Base-by-base conservation (phyloP, 2,113 vertebrate genomes). In the Saiga tatarica region DNA sequence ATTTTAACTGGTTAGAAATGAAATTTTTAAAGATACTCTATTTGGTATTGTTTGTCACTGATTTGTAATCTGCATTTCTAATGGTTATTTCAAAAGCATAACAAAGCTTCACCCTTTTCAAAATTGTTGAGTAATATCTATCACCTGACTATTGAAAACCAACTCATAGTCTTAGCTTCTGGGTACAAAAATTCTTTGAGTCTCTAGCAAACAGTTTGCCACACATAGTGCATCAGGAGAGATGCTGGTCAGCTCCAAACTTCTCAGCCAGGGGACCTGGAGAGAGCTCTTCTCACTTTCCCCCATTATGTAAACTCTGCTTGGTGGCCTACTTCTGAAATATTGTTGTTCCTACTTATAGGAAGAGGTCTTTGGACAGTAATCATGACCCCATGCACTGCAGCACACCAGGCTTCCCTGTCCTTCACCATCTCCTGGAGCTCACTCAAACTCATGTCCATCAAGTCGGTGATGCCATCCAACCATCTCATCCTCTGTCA, bases 91-190 rank as follows among this genome's bases (percentile, higher is more conserved):
- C 39, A 79, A 64, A 89, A 55, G n/a, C 7, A n/a, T 78, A 33
- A 10, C 60, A 86, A 89, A 96, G 5, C n/a, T 62, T 96, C 11
- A 33, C 33, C 12, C 30, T 71, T 89, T 95, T 96, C 76, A 89
- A 86, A 79, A 45, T 33, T 57, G 1, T 50, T 60, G 52, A 39
- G 45, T 89, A 45, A 50, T 60, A 33, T 11, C 14, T 28, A 39
- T 36, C 36, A 9, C 13, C 76, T 55, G n/a, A 76, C 78, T 30
- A 3, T 23, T 74, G 52, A 92, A 79, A 53, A 94, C 26, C n/a
- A 90, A 13, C 50, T 74, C 52, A 76, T 15, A 55, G 14, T 81
- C 59, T 57, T 26, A 45, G 13, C 26, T 21, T 21, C 13, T 36
- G 21, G 21, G 36, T 82, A 25, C 6, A 3, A 12, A 13, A n/a